Evolutionary conservation across 1,140 invertebrate genomes (phyloP).

Genomic region (Bombus balteatus): DNA sequence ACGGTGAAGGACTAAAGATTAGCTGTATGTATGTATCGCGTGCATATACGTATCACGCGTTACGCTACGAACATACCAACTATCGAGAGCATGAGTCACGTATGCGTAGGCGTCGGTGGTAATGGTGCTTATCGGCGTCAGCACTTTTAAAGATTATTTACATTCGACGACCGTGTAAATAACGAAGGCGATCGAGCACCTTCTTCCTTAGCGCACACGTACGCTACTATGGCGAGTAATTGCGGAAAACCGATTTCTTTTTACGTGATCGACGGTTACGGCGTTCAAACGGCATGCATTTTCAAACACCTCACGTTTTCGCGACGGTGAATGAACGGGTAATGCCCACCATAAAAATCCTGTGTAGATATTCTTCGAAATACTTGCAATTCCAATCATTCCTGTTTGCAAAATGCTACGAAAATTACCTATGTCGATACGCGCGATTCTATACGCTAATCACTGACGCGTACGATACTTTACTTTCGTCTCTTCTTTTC

Average conservation of each 20-base stretch:
- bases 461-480: not conserved
- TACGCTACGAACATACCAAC: constrained; percentile 1
- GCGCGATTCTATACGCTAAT: not conserved
- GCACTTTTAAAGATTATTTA: constrained; percentile 59
- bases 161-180: constrained; percentile 52
- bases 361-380: not conserved
- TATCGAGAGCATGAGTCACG: constrained; percentile 48
- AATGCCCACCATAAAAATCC: constrained; percentile 15
- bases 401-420: not conserved
- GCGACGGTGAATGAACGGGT: constrained; percentile 11
- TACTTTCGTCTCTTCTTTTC: not conserved
- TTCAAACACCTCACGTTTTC: constrained; percentile 27
- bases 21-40: not conserved
- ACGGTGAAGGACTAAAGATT: not conserved
- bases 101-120: constrained; percentile 54
- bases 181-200: constrained; percentile 13
- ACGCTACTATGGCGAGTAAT: not conserved
- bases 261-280: not conserved
- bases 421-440: not conserved
- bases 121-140: constrained; percentile 46
- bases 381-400: not conserved
- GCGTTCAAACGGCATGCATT: not conserved
- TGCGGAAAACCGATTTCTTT: not conserved
- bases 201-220: not conserved
- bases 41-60: not conserved